Percentiles rank a stretch among this genome's conserved stretches.
phyloP scores from a whole-genome alignment of 35 echinoderm and acorn worm species.

The Chiridota heheva region DNA sequence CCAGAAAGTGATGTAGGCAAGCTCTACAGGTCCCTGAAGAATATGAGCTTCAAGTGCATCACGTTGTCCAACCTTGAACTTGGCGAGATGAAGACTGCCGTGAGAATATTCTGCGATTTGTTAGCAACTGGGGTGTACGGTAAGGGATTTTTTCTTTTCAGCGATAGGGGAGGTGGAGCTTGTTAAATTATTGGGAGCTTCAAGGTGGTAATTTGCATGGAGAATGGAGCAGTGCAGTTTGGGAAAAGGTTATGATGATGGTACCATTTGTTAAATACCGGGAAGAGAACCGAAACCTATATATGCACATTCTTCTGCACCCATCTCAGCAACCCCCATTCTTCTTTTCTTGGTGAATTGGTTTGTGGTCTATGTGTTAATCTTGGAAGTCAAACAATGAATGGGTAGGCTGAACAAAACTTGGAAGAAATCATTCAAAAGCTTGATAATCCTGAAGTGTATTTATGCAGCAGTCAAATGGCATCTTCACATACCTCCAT shows the following conservation, averaged over 20 bases:
- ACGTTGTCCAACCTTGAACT: slow-evolving; percentile 71
- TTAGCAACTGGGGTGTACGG: slow-evolving; percentile 75
- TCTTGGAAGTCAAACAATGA: too few species aligned
- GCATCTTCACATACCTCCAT: too few species aligned
- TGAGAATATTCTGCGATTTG: slow-evolving; percentile 74
- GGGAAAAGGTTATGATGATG: too few species aligned
- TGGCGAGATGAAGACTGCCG: slow-evolving; percentile 73
- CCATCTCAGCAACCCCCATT: not conserved
- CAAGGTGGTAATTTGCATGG: too few species aligned
- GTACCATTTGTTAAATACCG: not conserved
- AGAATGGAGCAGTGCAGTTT: not conserved
- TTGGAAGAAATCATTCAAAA: too few species aligned
- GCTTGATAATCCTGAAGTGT: too few species aligned
- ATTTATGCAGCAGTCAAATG: too few species aligned
- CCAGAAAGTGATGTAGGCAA: slow-evolving; percentile 59
- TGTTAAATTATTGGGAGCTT: not conserved
- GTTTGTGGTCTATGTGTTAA: too few species aligned
- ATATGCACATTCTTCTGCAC: not conserved
- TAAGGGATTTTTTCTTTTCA: slow-evolving; percentile 13
- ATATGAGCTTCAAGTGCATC: slow-evolving; percentile 70
- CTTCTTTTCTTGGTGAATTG: too few species aligned
- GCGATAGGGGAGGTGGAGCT: not conserved
- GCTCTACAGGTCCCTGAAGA: slow-evolving; percentile 26
- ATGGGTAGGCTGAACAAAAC: too few species aligned
- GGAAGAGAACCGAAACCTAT: not conserved